A percentile compares a stretch with the other conserved stretches of the same genome.
Evolutionary conservation across 2,888 invertebrate species (phyloP).

Genomic region (Rhogogaster chlorosoma): DNA sequence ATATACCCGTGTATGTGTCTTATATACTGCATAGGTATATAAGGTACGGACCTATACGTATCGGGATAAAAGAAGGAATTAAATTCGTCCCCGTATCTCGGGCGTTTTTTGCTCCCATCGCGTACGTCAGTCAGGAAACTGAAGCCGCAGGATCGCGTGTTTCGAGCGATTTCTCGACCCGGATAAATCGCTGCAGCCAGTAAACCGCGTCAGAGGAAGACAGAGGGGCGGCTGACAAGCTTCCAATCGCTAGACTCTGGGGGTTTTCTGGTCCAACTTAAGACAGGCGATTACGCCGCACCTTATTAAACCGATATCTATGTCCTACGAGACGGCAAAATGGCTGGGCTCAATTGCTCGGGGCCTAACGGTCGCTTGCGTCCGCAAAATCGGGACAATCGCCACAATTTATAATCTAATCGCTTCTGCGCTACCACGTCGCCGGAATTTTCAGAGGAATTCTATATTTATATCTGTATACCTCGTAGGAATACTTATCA

Average conservation of each 20-base stretch:
- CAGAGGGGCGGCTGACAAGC: constrained; percentile 11
- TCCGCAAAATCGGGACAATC: constrained; percentile 19
- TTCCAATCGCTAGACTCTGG: constrained; percentile 20
- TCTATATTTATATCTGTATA: not conserved
- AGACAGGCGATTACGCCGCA: constrained; percentile 39
- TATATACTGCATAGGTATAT: not conserved
- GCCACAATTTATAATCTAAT: constrained; percentile 32
- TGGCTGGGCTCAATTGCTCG: constrained; percentile 27
- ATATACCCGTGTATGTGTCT: not conserved
- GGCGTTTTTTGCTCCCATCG: not conserved
- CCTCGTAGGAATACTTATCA: not conserved
- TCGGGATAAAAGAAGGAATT: not conserved
- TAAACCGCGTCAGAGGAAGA: not conserved
- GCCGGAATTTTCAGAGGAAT: not conserved
- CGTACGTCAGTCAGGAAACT: not conserved
- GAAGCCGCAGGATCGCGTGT: not conserved
- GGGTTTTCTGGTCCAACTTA: constrained; percentile 23
- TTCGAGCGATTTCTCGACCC: not conserved
- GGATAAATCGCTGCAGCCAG: constrained; percentile 21
- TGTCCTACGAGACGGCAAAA: constrained; percentile 37
- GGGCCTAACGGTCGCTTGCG: constrained; percentile 34
- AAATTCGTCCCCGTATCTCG: constrained; percentile 18
- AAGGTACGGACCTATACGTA: not conserved
- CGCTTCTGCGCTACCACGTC: not conserved
- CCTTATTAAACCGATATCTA: constrained; percentile 49